phyloP scores from a whole-genome alignment of 2,888 invertebrate genomes.

The Eustalomyia histrio region DNA sequence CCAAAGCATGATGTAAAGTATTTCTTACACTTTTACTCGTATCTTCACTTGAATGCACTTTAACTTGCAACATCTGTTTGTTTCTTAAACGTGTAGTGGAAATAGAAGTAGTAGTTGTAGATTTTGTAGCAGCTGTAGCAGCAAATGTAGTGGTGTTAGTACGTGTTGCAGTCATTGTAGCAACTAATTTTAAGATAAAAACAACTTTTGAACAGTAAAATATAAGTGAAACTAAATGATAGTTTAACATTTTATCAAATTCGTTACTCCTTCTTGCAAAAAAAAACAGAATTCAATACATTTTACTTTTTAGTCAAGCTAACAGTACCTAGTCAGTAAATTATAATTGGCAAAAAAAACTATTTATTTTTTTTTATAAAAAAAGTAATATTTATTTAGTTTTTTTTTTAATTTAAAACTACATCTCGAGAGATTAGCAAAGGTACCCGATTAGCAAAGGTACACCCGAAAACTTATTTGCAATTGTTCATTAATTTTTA shows the following conservation, averaged over 20 bases:
- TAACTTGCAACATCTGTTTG: conserved; percentile 46
- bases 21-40: conserved; percentile 67
- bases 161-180: background rate
- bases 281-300: no score
- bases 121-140: background rate
- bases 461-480: no score
- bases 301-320: no score
- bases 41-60: conserved; percentile 66
- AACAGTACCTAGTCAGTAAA: no score
- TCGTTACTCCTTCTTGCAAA: background rate
- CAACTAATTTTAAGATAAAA: background rate
- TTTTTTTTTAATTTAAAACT: no score
- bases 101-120: conserved; percentile 11
- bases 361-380: no score
- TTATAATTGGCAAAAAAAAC: no score
- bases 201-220: background rate
- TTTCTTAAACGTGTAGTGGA: conserved; percentile 21
- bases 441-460: no score
- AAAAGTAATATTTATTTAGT: no score
- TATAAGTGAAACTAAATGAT: background rate
- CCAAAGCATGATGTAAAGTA: conserved; percentile 80
- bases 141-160: background rate
- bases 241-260: conserved; percentile 7
- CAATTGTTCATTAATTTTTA: no score
- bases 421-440: no score